Base-by-base conservation (phyloP, 2,113 vertebrate species). In the Neolamprologus devosi region DNA sequence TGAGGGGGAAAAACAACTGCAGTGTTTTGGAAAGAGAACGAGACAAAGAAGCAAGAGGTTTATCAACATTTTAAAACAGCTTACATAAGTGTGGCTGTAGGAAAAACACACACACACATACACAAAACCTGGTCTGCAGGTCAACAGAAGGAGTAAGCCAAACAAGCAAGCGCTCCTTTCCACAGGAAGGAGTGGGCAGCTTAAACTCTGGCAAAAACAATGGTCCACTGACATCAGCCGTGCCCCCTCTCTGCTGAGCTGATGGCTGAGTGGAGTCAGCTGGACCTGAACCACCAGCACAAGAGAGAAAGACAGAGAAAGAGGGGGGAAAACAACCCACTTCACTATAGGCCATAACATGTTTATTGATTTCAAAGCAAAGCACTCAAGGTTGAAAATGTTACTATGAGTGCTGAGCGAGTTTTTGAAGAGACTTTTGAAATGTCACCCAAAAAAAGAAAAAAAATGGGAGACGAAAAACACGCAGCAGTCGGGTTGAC, bases 311-410 rank as follows among this genome's bases (percentile, higher is more conserved):
- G 26, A 13, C 45, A 33, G 73, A 33, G 73, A 9, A 19, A 30
- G 73, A 78, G 26, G 26, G 16, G 26, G 26, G 0, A 0, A 49
- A 78, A 78, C 26, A 33, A 78, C 17, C 45, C 17, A n/a, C 26
- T n/a, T 49, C 7, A 51, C 70, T 5, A 0, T n/a, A 30, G 45
- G 26, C 45, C 73, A 78, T 51, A 51, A 33, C 73, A 51, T 78
- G 73, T 78, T 51, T 78, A 78, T 78, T 51, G 73, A 78, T 51
- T 78, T 78, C 10, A 78, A 51, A 78, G 45, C 45, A n/a, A 28
- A 51, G 26, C 73, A 33, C 73, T 78, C 45, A 78, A 51, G 26
- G 16, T 51, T 51, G 45, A 51, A 78, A 78, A 78, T 78, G 17
- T 78, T 78, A 78, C 45, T 33, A 19, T 78, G 42, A 51, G 73